phyloP scores from a whole-genome alignment of 2,113 vertebrate genomes.

The Toxotes jaculatrix region DNA sequence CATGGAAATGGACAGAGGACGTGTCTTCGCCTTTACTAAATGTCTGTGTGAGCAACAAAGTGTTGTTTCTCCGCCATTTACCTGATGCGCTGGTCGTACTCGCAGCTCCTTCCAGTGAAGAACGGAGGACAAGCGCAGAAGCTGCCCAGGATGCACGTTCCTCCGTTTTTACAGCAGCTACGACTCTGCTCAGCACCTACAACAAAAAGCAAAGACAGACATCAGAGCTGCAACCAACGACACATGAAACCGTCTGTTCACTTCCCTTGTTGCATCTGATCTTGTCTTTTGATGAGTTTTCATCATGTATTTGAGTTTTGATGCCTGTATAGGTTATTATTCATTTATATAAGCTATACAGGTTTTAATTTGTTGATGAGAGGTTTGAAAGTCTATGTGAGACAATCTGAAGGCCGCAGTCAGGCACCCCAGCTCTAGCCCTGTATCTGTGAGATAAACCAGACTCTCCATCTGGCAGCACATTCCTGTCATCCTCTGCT shows the following conservation, averaged over 20 bases:
- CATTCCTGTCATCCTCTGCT: constrained; percentile 69
- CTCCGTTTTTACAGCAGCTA: constrained; percentile 84
- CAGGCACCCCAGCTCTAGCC: constrained; percentile 4
- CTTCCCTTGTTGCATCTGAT: too few relatives aligned
- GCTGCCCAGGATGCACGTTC: constrained; percentile 82
- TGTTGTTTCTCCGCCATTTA: constrained; percentile 10
- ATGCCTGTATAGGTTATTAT: neutral
- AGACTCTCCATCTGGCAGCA: constrained; percentile 64
- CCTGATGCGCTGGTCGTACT: constrained; percentile 79
- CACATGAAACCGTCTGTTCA: neutral
- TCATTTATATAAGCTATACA: neutral
- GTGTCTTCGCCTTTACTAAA: too few relatives aligned
- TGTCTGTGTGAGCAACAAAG: neutral
- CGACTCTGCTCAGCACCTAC: constrained; percentile 82
- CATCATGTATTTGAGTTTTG: neutral
- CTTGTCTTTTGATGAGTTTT: neutral
- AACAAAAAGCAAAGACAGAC: neutral
- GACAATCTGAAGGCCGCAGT: neutral
- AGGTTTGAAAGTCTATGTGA: neutral
- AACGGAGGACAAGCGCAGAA: constrained; percentile 80
- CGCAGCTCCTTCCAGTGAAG: constrained; percentile 81
- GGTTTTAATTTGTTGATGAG: neutral
- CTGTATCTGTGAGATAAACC: constrained; percentile 62
- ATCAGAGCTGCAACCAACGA: neutral
- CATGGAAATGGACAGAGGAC: too few relatives aligned